Conservation (phyloP, 2,113 vertebrate genomes). For the Oceanites oceanicus region DNA sequence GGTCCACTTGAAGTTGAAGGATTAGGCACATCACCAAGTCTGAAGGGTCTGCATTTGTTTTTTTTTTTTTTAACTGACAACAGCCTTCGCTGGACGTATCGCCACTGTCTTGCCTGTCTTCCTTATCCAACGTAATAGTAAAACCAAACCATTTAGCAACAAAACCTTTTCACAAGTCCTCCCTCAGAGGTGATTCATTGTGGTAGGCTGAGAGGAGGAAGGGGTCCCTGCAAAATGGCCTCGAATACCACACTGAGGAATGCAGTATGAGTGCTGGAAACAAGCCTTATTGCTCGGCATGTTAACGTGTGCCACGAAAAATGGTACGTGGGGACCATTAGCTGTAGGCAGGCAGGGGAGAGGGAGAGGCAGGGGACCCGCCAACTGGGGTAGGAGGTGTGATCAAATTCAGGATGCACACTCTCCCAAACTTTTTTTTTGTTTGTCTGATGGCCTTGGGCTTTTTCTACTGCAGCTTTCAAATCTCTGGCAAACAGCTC, state of each 20-base stretch:
- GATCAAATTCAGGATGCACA: slow-evolving; percentile 14
- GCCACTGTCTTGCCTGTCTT: neutral
- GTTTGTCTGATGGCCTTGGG: slow-evolving; percentile 68
- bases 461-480: slow-evolving; percentile 66
- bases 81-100: neutral
- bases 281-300: fast-evolving
- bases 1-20: neutral
- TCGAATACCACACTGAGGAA: neutral
- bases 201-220: neutral
- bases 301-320: fast-evolving
- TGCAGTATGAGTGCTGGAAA: fast-evolving
- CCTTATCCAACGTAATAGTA: fast-evolving
- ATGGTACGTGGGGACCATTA: fast-evolving
- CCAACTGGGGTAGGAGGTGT: neutral
- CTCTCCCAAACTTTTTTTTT: slow-evolving; percentile 63
- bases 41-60: neutral
- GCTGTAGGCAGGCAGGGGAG: neutral
- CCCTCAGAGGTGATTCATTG: fast-evolving
- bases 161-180: fast-evolving
- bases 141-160: neutral
- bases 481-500: slow-evolving; percentile 66
- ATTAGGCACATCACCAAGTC: neutral
- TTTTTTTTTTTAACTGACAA: neutral
- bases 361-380: neutral
- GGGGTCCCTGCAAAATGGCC: neutral